These are phyloP conservation scores for Chymomyza costata DNA, from an alignment of 1,140 invertebrate species.

Conservation along the genomic window DNA sequence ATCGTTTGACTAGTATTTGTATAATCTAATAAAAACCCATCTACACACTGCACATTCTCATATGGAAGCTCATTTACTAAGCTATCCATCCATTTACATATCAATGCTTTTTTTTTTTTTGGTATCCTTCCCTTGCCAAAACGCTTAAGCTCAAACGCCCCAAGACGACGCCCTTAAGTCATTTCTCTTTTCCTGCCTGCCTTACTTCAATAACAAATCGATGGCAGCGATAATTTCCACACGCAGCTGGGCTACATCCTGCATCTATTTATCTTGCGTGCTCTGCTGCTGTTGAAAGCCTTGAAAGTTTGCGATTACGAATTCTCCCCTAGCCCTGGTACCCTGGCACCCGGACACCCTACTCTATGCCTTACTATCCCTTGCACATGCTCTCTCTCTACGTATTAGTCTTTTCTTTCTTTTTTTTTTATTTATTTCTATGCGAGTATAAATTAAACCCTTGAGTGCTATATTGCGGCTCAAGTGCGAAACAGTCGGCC, in stretches of 20 bases:
- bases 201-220: conserved; percentile 62
- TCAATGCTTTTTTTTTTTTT: too few species aligned
- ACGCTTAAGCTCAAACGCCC: too few species aligned
- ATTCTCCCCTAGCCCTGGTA: conserved; percentile 27
- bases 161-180: conserved; percentile 1
- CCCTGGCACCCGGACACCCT: conserved; percentile 25
- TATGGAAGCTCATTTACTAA: too few species aligned
- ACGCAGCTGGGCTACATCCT: conserved; percentile 57
- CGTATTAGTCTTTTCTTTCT: too few species aligned
- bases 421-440: background rate
- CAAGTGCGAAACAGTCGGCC: conserved; percentile 52
- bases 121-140: too few species aligned
- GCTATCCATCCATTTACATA: too few species aligned
- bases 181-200: conserved; percentile 11
- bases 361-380: conserved; percentile 13
- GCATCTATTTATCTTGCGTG: conserved; percentile 68
- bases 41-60: too few species aligned
- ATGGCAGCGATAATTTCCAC: conserved; percentile 59
- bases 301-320: too few species aligned
- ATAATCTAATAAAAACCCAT: too few species aligned
- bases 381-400: too few species aligned
- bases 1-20: too few species aligned
- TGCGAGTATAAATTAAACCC: background rate
- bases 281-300: too few species aligned
- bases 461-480: conserved; percentile 64